Conservation (phyloP, 92 coral and sea anemone genomes). For the Phenganax marumi region DNA sequence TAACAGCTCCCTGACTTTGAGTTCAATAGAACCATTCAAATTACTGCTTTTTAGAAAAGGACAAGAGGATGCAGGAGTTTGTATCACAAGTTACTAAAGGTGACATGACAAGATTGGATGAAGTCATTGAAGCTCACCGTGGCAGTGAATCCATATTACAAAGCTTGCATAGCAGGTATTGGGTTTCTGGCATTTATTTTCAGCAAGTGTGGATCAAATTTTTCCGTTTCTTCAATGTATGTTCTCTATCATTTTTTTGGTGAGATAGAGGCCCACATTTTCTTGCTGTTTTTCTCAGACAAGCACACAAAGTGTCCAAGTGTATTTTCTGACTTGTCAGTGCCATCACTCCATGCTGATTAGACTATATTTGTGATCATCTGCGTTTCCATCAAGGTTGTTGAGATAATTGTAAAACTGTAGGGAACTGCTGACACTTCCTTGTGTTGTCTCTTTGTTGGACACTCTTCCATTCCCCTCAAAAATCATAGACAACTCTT, state of each 20-base stretch:
- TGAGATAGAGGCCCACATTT: too few relatives aligned
- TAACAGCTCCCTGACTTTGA: background rate
- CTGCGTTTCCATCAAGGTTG: too few relatives aligned
- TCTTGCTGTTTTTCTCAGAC: background rate
- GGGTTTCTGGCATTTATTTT: background rate
- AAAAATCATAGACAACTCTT: too few relatives aligned
- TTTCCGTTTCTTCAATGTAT: background rate
- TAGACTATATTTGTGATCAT: too few relatives aligned
- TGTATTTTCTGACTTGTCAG: background rate
- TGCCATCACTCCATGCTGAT: too few relatives aligned
- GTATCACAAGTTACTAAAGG: slow-evolving; percentile 83
- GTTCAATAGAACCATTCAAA: background rate
- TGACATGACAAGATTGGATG: slow-evolving; percentile 64
- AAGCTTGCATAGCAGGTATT: slow-evolving; percentile 74
- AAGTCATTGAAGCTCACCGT: slow-evolving; percentile 78
- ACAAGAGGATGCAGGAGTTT: slow-evolving; percentile 68
- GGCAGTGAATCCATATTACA: slow-evolving; percentile 76
- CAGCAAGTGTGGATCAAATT: background rate
- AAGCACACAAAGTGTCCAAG: too few relatives aligned
- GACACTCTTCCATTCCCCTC: too few relatives aligned
- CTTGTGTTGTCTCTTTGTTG: too few relatives aligned
- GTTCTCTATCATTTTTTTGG: background rate
- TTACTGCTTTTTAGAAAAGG: slow-evolving; percentile 56
- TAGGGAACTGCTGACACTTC: too few relatives aligned
- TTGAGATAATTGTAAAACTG: too few relatives aligned